Evolutionary conservation across 2,797 vertebrate species (phyloP), one percentile per base, ranked within the genome.

Genomic region (Leucoraja ocellata): DNA sequence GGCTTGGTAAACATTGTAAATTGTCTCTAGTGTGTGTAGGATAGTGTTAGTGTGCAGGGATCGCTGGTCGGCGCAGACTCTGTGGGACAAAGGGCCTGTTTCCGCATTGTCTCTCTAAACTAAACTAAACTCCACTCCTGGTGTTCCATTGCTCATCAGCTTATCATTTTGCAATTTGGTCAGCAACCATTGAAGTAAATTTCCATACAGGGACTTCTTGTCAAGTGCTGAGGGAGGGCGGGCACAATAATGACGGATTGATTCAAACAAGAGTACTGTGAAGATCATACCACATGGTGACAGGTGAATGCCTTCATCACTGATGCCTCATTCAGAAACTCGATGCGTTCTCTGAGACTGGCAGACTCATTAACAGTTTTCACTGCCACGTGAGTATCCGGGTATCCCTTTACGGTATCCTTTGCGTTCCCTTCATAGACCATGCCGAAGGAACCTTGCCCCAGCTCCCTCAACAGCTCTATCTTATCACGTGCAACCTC

Each of bases 221-320:
- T 65, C 28, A 1, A 0, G 2, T 11, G 7, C 54, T 10, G 39
- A 74, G 39, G 32, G 90, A 54, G 32, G 88, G 18, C 3, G 23
- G 65, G 65, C 9, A 6, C n/a, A 63, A 86, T 65, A 65, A 18
- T 13, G 16, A 16, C 16, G 58, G 13, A 36, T 88, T 39, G n/a
- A 74, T 0, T 10, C n/a, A 74, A 63, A 9, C 36, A 63, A 36
- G 3, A 71, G 3, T 14, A 61, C 0, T 1, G 61, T 93, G 96
- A 58, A 2, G n/a, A 78, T 90, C 96, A 95, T 95, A 99, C 99
- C 99, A 99, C 99, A 0, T 99, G 99, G 95, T 99, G 99, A 95
- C 99, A 99, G 96, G 95, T 98, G 96, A 99, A 99, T 0, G 97
- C 98, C 94, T 99, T 99, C 99, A 99, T 99, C 94, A 99, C 99